Evolutionary conservation across 2,888 invertebrate species (phyloP).

Genomic region (Cryptus armator): DNA sequence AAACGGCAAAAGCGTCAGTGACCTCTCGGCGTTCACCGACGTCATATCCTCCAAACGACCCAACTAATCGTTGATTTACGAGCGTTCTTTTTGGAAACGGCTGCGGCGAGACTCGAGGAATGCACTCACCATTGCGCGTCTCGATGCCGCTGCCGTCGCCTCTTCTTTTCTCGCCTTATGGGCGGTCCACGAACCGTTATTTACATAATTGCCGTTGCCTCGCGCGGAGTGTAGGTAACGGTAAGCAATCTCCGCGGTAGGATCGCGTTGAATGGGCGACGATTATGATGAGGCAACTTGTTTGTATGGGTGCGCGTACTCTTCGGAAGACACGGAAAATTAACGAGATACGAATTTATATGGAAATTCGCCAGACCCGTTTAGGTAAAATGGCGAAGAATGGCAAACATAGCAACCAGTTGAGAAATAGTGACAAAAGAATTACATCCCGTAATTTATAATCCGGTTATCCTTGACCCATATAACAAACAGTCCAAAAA

Average conservation of each 20-base stretch:
- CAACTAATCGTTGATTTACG: slow-evolving; percentile 52
- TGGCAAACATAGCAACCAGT: too few relatives aligned
- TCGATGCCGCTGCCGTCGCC: neutral
- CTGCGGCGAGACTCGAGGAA: slow-evolving; percentile 20
- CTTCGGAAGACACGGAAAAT: slow-evolving; percentile 7
- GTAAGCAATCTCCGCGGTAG: slow-evolving; percentile 55
- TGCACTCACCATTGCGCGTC: slow-evolving; percentile 28
- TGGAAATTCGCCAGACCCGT: neutral
- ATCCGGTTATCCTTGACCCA: too few relatives aligned
- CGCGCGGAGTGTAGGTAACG: slow-evolving; percentile 55
- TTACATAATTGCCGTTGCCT: slow-evolving; percentile 66
- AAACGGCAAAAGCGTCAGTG: neutral
- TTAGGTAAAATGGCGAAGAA: neutral
- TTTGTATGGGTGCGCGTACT: neutral
- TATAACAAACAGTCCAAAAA: too few relatives aligned
- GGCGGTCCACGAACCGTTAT: slow-evolving; percentile 65
- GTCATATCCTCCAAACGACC: slow-evolving; percentile 3
- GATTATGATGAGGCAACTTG: slow-evolving; percentile 34
- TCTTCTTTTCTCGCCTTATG: slow-evolving; percentile 45
- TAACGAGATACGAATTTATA: slow-evolving; percentile 23
- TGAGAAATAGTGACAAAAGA: too few relatives aligned
- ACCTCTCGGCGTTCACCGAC: slow-evolving; percentile 17
- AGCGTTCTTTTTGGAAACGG: slow-evolving; percentile 33
- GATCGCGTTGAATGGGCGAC: slow-evolving; percentile 50
- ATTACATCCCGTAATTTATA: too few relatives aligned